Conservation (phyloP, 2,888 invertebrate species). For the Aleiodes leptofemur region DNA sequence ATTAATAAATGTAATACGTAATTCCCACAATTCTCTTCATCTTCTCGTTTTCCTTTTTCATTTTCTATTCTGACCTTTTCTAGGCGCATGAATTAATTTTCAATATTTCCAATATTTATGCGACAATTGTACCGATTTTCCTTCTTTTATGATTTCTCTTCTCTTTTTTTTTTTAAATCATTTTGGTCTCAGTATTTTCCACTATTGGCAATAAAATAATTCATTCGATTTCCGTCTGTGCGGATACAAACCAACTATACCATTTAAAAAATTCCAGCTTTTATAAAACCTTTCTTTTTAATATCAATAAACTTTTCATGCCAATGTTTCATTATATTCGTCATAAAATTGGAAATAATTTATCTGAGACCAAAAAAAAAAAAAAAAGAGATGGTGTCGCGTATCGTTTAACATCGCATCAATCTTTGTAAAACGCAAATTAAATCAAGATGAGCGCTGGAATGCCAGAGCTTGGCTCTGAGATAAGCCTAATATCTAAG, state of each 20-base stretch:
- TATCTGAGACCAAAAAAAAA: constrained; percentile 1
- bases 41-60: background rate
- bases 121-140: constrained; percentile 22
- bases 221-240: constrained; percentile 60
- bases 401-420: constrained; percentile 69
- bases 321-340: constrained; percentile 8
- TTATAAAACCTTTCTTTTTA: constrained; percentile 20
- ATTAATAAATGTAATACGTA: constrained; percentile 30
- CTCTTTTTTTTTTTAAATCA: too few relatives aligned
- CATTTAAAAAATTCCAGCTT: constrained; percentile 52
- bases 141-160: too few relatives aligned
- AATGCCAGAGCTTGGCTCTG: constrained; percentile 99
- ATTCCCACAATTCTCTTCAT: background rate
- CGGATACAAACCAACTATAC: constrained; percentile 64
- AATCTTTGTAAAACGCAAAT: constrained; percentile 63
- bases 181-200: constrained; percentile 14
- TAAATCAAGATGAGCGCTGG: constrained; percentile 84
- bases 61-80: constrained; percentile 3
- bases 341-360: constrained; percentile 11
- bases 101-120: constrained; percentile 4
- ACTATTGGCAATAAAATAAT: constrained; percentile 53
- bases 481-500: constrained; percentile 99
- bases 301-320: constrained; percentile 27
- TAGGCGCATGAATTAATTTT: constrained; percentile 10
- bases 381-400: constrained; percentile 67